Evolutionary conservation across 2,113 vertebrate genomes (phyloP).

Genomic region (Myrmecophaga tridactyla): DNA sequence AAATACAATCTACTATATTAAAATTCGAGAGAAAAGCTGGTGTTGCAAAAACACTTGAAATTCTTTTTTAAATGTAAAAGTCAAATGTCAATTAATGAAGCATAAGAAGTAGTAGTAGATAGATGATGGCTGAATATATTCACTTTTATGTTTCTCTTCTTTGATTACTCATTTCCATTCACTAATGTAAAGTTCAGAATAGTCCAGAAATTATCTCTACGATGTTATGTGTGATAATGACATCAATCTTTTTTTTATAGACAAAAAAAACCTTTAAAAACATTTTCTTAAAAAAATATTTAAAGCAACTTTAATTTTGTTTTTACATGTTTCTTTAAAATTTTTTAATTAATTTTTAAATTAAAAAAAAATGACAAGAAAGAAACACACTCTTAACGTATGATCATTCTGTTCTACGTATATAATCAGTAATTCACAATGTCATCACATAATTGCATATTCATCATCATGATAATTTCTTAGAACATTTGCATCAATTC

Average conservation of each 20-base stretch:
- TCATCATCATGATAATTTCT: no score
- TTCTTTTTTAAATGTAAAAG: not conserved
- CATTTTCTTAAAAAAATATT: no score
- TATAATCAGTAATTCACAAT: no score
- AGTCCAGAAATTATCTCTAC: constrained; percentile 21
- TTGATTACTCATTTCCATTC: constrained; percentile 3
- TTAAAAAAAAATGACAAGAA: no score
- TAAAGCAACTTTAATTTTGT: not conserved
- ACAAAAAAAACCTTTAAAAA: no score
- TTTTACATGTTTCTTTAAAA: no score
- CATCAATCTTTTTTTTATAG: not conserved
- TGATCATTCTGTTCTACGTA: no score
- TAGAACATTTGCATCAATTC: no score
- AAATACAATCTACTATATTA: constrained; percentile 7
- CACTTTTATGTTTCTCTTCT: constrained; percentile 41
- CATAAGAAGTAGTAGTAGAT: constrained; percentile 18
- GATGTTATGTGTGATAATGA: not conserved
- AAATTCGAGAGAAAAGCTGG: constrained; percentile 8
- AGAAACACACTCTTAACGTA: no score
- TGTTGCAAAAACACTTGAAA: not conserved
- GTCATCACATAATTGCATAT: no score
- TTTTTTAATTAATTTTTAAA: no score
- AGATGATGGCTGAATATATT: constrained; percentile 42
- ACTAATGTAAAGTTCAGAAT: constrained; percentile 31
- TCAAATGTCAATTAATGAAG: constrained; percentile 53